A percentile compares a stretch with the other conserved stretches of the same genome.
These are phyloP conservation scores for Poecile montanus DNA, from an alignment of 2,797 vertebrate genomes.

Conservation along the genomic window DNA sequence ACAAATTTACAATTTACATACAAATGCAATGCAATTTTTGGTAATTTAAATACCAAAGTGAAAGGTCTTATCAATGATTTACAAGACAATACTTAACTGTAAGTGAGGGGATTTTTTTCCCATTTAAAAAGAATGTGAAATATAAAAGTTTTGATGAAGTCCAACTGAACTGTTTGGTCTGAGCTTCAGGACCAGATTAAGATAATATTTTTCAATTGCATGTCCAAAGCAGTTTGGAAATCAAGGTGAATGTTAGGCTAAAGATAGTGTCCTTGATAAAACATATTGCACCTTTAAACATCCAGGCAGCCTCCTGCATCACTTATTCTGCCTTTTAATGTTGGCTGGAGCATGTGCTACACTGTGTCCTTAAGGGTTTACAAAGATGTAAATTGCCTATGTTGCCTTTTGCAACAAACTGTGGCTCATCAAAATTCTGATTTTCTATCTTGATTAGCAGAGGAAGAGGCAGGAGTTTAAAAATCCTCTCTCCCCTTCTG, in stretches of 20 bases:
- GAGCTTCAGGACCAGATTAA: background rate
- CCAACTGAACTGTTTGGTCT: background rate
- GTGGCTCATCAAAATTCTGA: background rate
- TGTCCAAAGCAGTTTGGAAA: background rate
- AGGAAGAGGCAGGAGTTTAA: background rate
- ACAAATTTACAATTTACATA: background rate
- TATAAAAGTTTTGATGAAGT: background rate
- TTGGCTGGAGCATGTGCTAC: background rate
- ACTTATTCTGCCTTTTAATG: background rate
- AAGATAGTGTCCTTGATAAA: background rate
- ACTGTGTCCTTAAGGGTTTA: background rate
- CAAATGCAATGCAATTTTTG: background rate
- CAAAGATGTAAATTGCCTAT: background rate
- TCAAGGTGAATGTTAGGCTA: background rate
- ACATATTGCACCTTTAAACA: background rate
- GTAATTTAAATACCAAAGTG: background rate
- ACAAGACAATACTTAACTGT: background rate
- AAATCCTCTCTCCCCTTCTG: background rate
- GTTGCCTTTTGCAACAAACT: background rate
- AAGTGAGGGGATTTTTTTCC: background rate
- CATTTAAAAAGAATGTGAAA: background rate
- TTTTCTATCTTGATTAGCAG: background rate
- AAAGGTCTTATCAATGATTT: background rate
- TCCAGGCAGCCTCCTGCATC: background rate
- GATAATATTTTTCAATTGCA: background rate